Conservation (phyloP, 2,888 invertebrate species). For the Thereva nobilitata region DNA sequence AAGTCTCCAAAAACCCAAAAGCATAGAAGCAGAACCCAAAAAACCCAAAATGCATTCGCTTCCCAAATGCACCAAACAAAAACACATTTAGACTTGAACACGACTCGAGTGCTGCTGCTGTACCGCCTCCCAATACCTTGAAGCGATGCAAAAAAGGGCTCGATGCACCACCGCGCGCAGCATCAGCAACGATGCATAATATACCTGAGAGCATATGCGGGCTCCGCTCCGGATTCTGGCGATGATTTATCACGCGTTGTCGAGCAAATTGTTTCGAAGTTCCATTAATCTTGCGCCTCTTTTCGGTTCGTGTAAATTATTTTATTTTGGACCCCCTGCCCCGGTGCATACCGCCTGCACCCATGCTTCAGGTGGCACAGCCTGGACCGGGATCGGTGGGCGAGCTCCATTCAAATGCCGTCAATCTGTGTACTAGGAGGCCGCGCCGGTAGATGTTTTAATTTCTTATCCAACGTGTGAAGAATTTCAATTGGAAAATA, state of each 20-base stretch:
- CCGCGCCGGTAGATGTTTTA: constrained; percentile 25
- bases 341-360: neutral
- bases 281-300: constrained; percentile 39
- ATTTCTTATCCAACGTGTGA: constrained; percentile 30
- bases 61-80: too few relatives aligned
- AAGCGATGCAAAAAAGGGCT: too few relatives aligned
- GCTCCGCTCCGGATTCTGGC: constrained; percentile 40
- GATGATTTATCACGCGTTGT: constrained; percentile 46
- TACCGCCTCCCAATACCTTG: too few relatives aligned
- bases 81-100: too few relatives aligned
- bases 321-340: constrained; percentile 19
- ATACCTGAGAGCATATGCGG: too few relatives aligned
- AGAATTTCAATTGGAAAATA: constrained; percentile 31
- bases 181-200: too few relatives aligned
- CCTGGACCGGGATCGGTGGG: neutral
- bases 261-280: constrained; percentile 46
- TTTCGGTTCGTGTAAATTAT: constrained; percentile 33
- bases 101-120: too few relatives aligned
- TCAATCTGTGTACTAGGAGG: constrained; percentile 17
- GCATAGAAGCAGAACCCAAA: too few relatives aligned
- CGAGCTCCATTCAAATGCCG: neutral
- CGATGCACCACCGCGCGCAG: too few relatives aligned
- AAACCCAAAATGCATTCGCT: too few relatives aligned
- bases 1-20: too few relatives aligned
- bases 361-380: constrained; percentile 7